These are phyloP conservation scores for Danio albolineatus DNA, from an alignment of 2,797 vertebrate species.

Conservation along the genomic window DNA sequence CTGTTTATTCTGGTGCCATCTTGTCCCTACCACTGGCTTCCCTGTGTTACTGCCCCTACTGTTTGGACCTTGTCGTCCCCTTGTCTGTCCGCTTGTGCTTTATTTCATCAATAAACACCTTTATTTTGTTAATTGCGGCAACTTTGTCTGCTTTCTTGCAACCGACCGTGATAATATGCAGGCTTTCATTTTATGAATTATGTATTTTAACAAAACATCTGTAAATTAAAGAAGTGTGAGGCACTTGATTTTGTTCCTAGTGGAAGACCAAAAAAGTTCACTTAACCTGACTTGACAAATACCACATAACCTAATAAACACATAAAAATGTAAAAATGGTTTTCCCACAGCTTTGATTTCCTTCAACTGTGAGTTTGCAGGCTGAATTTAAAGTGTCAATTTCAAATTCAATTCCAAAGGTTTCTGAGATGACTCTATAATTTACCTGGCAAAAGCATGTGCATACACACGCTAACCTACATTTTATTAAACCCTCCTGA, in stretches of 20 bases:
- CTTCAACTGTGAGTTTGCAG: not conserved
- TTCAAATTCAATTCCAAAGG: not conserved
- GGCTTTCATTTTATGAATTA: no score
- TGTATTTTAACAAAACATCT: no score
- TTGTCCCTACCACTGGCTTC: no score
- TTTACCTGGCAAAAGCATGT: not conserved
- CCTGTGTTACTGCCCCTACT: no score
- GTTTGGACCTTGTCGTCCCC: no score
- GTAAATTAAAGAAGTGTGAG: not conserved
- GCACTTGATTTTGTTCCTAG: not conserved
- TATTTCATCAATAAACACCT: no score
- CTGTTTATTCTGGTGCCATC: no score
- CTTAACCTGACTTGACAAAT: not conserved
- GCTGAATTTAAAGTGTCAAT: not conserved
- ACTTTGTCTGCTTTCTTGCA: no score
- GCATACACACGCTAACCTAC: not conserved
- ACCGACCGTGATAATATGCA: no score
- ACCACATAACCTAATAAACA: not conserved
- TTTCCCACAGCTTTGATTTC: not conserved
- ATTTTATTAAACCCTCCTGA: slow-evolving; percentile 5
- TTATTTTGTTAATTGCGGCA: no score
- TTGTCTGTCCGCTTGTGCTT: no score
- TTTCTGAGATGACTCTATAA: not conserved
- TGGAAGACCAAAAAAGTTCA: not conserved
- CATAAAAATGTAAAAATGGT: not conserved